phyloP scores from a whole-genome alignment of 1,140 invertebrate genomes.

The Megalopta genalis region DNA sequence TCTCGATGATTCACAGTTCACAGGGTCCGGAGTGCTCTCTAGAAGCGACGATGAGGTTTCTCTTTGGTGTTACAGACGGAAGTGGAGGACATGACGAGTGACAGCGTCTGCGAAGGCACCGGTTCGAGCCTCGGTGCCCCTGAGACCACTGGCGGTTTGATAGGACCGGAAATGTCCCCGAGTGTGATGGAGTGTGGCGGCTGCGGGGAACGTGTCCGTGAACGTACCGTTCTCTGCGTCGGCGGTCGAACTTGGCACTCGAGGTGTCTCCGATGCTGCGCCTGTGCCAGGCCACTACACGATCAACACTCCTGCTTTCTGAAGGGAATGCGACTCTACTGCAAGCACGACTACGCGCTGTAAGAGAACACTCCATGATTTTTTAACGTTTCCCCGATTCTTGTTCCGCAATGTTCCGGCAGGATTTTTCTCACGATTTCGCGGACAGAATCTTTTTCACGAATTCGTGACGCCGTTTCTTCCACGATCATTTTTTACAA shows the following conservation, averaged over 20 bases:
- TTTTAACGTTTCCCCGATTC: background rate
- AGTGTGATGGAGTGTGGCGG: slow-evolving; percentile 77
- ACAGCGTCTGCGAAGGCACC: slow-evolving; percentile 63
- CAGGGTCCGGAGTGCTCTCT: background rate
- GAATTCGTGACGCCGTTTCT: no score
- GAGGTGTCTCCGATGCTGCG: slow-evolving; percentile 77
- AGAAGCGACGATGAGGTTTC: background rate
- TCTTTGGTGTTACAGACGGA: slow-evolving; percentile 68
- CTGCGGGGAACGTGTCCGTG: slow-evolving; percentile 76
- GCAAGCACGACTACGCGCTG: slow-evolving; percentile 78
- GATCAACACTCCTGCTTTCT: slow-evolving; percentile 79
- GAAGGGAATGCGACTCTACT: slow-evolving; percentile 76
- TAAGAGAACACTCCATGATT: slow-evolving; percentile 59
- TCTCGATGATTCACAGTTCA: background rate
- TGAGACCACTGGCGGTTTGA: slow-evolving; percentile 54
- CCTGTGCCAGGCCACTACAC: slow-evolving; percentile 76
- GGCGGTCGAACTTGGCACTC: slow-evolving; percentile 79
- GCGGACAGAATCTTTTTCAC: no score
- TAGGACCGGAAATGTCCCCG: slow-evolving; percentile 63
- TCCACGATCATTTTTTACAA: no score
- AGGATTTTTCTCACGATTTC: no score
- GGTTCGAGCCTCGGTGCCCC: slow-evolving; percentile 53
- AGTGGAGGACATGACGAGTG: slow-evolving; percentile 69
- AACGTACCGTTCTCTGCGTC: slow-evolving; percentile 78
- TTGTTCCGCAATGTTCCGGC: no score